Percentiles rank a stretch among this genome's conserved stretches.
Conservation (phyloP, 64 coral and sea anemone genomes). For the Anthopleura sola region DNA sequence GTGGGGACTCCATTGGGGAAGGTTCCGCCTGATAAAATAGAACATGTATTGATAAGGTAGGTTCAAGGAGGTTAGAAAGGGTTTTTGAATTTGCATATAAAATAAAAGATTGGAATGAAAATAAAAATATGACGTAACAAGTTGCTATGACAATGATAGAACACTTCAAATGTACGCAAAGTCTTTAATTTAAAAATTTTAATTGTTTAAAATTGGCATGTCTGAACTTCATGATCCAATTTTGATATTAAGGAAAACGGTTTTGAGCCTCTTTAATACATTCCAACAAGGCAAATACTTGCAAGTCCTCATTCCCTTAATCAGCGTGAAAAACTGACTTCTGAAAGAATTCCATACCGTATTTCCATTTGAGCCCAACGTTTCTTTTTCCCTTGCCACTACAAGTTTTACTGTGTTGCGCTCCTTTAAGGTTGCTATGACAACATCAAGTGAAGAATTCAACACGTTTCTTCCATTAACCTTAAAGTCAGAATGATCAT, state of each 20-base stretch:
- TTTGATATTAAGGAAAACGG: too few relatives aligned
- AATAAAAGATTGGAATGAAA: too few relatives aligned
- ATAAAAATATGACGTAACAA: too few relatives aligned
- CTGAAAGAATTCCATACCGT: background rate
- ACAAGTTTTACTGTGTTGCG: slow-evolving; percentile 45
- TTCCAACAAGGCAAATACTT: too few relatives aligned
- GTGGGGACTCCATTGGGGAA: background rate
- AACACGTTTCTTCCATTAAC: slow-evolving; percentile 73
- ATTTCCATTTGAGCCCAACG: background rate
- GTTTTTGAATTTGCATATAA: background rate
- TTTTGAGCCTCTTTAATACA: too few relatives aligned
- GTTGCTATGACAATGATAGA: too few relatives aligned
- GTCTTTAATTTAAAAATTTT: too few relatives aligned
- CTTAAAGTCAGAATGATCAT: slow-evolving; percentile 12
- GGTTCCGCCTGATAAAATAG: background rate
- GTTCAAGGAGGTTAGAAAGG: background rate
- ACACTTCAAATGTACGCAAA: too few relatives aligned
- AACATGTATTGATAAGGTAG: background rate
- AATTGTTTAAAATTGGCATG: too few relatives aligned
- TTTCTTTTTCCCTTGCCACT: slow-evolving; percentile 45
- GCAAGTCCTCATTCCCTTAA: too few relatives aligned
- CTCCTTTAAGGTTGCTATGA: slow-evolving; percentile 46
- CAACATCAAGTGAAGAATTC: slow-evolving; percentile 60
- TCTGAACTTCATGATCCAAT: too few relatives aligned
- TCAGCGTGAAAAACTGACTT: too few relatives aligned